phyloP scores from a whole-genome alignment of 2,888 invertebrate genomes.

The Bimastos eiseni region DNA sequence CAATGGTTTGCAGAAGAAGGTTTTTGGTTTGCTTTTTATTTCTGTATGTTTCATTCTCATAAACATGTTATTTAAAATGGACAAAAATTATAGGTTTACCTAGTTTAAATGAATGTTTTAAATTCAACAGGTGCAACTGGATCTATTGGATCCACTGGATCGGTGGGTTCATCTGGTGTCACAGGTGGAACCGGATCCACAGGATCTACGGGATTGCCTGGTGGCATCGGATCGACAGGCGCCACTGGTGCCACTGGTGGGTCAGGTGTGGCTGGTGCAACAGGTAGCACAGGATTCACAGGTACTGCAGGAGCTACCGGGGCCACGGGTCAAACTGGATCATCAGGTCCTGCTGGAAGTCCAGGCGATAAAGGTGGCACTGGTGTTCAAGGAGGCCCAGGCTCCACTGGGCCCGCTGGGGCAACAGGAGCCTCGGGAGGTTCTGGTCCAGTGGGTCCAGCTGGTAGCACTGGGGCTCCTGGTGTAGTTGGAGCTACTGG shows the following conservation, averaged over 20 bases:
- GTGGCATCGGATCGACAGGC: not conserved
- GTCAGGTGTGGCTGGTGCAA: not conserved
- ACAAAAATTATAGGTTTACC: not conserved
- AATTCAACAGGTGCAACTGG: constrained; percentile 28
- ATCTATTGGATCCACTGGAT: not conserved
- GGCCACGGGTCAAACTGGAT: not conserved
- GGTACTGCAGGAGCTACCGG: not conserved
- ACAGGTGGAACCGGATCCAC: not conserved
- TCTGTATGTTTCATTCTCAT: too few relatives aligned
- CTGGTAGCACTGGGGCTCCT: not conserved
- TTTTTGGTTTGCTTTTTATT: too few relatives aligned
- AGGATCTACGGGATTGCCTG: not conserved
- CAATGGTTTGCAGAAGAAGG: too few relatives aligned
- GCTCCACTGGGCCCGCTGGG: not conserved
- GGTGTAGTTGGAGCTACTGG: not conserved
- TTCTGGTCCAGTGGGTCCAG: not conserved
- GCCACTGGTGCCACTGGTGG: constrained; percentile 5
- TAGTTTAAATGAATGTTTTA: not conserved
- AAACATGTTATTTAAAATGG: too few relatives aligned
- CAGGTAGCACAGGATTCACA: not conserved
- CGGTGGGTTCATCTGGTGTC: not conserved
- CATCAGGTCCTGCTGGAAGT: not conserved
- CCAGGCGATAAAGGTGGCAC: constrained; percentile 18
- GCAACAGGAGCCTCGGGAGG: not conserved
- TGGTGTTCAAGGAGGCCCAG: not conserved